Evolutionary conservation across 2,888 invertebrate genomes (phyloP), one percentile per base, ranked within the genome.

Genomic region (Drosophila meridionalis): DNA sequence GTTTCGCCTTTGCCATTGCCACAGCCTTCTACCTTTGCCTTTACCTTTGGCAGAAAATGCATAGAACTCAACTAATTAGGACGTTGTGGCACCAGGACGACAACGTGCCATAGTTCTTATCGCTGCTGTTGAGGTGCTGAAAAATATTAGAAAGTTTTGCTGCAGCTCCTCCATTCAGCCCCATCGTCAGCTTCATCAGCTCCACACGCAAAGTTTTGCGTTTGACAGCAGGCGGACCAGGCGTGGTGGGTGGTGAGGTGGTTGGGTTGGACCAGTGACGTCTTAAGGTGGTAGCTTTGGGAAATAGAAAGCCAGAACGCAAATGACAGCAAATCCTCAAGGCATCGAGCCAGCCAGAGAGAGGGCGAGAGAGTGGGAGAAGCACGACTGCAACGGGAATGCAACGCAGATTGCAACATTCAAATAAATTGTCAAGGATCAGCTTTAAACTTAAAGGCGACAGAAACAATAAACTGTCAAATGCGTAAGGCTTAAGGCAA

Each of bases 61-160:
- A 90, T 87, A 82, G 87, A 89, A 90, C 78, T 84, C 75, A 74
- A 90, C 89, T 87, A 87, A 87, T 87, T 87, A 87, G 90, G 80
- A 90, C 57, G 57, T 65, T 60, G 71, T 64, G 70, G 66, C 64
- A 71, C 36, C 63, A 59, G 58, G 72, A 63, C 45, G 76, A 77
- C 69, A 73, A 61, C 73, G 87, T 78, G 73, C 71, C 61, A 69
- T 55, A 74, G 82, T 90, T 87, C 87, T 82, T 90, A 87, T 90
- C 87, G 70, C 61, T 63, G 62, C 75, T 85, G 90, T 69, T 77
- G 80, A 87, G 89, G 90, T 87, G 87, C 82, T 87, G 87, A 87
- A 90, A 89, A 88, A 88, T 86, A 86, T 86, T 86, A 80, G 80
- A 86, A 86, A 86, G 56, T 86, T 85, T 86, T 87, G 64, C 75